phyloP scores from a whole-genome alignment of 2,888 invertebrate species.

The Lymantria dispar region DNA sequence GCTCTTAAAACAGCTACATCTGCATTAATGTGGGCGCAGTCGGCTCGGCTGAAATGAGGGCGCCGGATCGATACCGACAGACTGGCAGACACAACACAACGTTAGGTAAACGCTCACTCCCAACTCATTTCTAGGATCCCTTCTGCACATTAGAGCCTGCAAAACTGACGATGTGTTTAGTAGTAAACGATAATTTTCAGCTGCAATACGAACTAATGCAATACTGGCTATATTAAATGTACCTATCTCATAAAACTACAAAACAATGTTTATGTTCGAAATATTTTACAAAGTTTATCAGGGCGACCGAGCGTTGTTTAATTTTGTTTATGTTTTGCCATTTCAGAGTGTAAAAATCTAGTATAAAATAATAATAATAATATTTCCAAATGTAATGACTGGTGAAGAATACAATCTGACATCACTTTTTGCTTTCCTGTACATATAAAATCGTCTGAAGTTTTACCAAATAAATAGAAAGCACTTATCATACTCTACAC shows the following conservation, averaged over 20 bases:
- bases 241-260: slow-evolving; percentile 17
- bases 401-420: no score
- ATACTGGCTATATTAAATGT: slow-evolving; percentile 2
- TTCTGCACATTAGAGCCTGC: slow-evolving; percentile 13
- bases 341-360: not conserved
- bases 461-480: no score
- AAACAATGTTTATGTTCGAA: slow-evolving; percentile 10
- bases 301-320: slow-evolving; percentile 10
- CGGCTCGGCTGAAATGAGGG: slow-evolving; percentile 72
- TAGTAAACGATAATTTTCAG: slow-evolving; percentile 20
- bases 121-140: slow-evolving; percentile 24
- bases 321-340: slow-evolving; percentile 13
- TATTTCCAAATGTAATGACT: no score
- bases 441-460: no score
- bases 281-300: slow-evolving; percentile 17
- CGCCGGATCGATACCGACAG: slow-evolving; percentile 81
- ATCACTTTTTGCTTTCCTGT: no score
- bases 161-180: slow-evolving; percentile 12
- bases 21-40: slow-evolving; percentile 59
- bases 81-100: slow-evolving; percentile 73
- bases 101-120: slow-evolving; percentile 25
- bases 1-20: slow-evolving; percentile 53
- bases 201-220: slow-evolving; percentile 12
- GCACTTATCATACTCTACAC: no score
- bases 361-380: no score